Evolutionary conservation across 2,797 vertebrate genomes (phyloP), one percentile per base, ranked within the genome.

Genomic region (Paguma larvata): DNA sequence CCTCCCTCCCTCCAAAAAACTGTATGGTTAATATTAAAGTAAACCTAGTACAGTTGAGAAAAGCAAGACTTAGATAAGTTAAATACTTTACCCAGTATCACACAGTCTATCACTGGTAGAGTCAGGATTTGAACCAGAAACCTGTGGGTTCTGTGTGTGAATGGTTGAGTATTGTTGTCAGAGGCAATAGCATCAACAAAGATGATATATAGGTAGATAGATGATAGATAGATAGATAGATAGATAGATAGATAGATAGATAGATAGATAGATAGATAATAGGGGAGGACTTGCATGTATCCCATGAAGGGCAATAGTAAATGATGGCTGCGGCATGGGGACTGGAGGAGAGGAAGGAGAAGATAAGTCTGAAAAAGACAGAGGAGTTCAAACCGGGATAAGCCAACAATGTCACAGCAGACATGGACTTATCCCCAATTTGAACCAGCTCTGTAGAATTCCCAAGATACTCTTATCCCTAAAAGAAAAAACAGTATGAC

Each of bases 381-480:
- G 51, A 85, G 88, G 19, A 85, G 23, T 59, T 92, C 63, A 78
- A 94, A 34, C 27, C 72, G 62, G 18, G 38, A 56, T 59, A 84
- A 94, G 18, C 11, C 25, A 32, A 27, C n/a, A 91, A 48, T 6
- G 4, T 14, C 75, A 85, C 3, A 65, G 46, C n/a, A 91, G 11
- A 56, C 4, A 63, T 18, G 23, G 14, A 63, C 75, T 94, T 75
- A 68, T 41, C 56, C 41, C 3, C 11, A 51, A 53, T 77, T 8
- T 84, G 67, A 94, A 84, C 7, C 7, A 83, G 4, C 34, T 48
- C 67, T 80, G 9, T 83, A 87, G 41, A 91, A 62, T 89, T 86
- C n/a, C 67, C 72, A 62, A 51, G n/a, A 48, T 59, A 46, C 41
- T 32, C 46, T 82, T 67, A 44, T 25, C 10, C 38, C 13, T 9